These are phyloP conservation scores for Blera fallax DNA, from an alignment of 2,888 invertebrate species.

Conservation along the genomic window DNA sequence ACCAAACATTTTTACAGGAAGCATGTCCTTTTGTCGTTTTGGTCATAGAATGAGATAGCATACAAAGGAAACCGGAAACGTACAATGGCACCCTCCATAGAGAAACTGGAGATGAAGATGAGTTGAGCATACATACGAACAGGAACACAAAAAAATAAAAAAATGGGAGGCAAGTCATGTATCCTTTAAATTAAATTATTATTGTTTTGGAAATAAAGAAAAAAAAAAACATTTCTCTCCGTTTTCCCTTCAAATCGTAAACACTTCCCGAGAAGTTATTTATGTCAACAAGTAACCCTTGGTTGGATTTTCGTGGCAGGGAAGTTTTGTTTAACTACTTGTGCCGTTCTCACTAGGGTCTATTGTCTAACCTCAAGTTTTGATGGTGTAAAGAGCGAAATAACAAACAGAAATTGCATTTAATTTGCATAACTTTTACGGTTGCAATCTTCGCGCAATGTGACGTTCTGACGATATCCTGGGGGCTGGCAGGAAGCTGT, in stretches of 20 bases:
- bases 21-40: slow-evolving; percentile 64
- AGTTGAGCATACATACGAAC: slow-evolving; percentile 1
- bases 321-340: slow-evolving; percentile 41
- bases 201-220: slow-evolving; percentile 52
- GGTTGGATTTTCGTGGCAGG: slow-evolving; percentile 20
- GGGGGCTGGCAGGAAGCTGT: not conserved
- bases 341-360: not conserved
- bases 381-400: slow-evolving; percentile 6
- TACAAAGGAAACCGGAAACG: slow-evolving; percentile 63
- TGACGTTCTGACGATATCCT: not conserved
- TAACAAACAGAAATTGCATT: slow-evolving; percentile 29
- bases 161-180: slow-evolving; percentile 14
- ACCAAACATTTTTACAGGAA: slow-evolving; percentile 71
- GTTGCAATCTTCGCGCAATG: not conserved
- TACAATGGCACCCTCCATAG: slow-evolving; percentile 46
- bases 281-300: slow-evolving; percentile 60
- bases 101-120: slow-evolving; percentile 5
- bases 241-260: slow-evolving; percentile 39
- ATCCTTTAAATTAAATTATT: slow-evolving; percentile 63
- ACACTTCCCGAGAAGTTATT: slow-evolving; percentile 54
- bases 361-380: slow-evolving; percentile 28
- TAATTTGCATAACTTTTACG: slow-evolving; percentile 35
- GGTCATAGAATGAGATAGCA: slow-evolving; percentile 51
- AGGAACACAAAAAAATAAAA: not conserved
- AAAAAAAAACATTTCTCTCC: too few species aligned